Conservation (phyloP, 2,113 vertebrate genomes). For the Eublepharis macularius region DNA sequence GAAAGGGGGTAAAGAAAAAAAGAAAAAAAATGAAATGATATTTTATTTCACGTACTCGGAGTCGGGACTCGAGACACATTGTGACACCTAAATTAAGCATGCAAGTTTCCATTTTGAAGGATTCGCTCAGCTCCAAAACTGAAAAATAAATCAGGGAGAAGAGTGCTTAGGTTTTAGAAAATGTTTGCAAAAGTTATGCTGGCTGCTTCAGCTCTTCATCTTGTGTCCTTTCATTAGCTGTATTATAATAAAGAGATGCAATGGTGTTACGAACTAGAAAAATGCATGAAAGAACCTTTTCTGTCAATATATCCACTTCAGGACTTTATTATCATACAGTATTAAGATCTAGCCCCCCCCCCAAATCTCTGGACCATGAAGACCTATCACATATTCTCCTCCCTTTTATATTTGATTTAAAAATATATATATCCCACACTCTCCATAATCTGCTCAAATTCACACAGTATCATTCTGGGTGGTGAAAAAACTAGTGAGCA, state of each 20-base stretch:
- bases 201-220: background rate
- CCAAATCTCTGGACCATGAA: background rate
- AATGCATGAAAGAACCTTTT: background rate
- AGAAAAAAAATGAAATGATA: conserved; percentile 24
- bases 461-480: background rate
- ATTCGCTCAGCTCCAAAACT: conserved; percentile 39
- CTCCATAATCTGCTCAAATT: background rate
- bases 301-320: background rate
- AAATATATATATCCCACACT: background rate
- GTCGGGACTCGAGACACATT: no score
- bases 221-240: conserved; percentile 9
- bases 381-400: background rate
- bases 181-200: background rate
- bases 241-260: background rate
- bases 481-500: background rate
- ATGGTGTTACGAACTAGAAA: conserved; percentile 26
- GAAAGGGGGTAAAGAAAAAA: conserved; percentile 51
- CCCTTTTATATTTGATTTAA: no score
- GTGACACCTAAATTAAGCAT: background rate
- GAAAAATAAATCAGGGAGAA: conserved; percentile 37
- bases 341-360: background rate
- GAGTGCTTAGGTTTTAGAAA: background rate
- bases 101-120: conserved; percentile 39
- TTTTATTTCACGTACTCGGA: conserved; percentile 2
- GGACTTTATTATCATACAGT: background rate